A percentile compares a stretch with the other conserved stretches of the same genome.
Conservation (phyloP, 2,888 invertebrate genomes). For the Hypercompe scribonia region DNA sequence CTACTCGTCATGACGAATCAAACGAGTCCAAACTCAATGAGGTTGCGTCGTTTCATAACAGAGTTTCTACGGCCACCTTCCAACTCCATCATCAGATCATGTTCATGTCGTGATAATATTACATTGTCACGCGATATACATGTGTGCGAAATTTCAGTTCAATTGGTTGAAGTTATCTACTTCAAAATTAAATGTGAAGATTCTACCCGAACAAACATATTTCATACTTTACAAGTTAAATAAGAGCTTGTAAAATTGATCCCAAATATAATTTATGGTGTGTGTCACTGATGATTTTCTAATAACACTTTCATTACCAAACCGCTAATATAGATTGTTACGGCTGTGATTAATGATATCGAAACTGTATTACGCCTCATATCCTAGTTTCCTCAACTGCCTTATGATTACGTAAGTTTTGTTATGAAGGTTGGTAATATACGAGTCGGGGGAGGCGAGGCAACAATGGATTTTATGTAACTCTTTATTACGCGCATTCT, state of each 20-base stretch:
- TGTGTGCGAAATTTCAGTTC: too few relatives aligned
- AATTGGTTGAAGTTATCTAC: too few relatives aligned
- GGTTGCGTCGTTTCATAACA: too few relatives aligned
- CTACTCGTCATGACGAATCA: too few relatives aligned
- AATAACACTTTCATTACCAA: not conserved
- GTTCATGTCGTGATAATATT: too few relatives aligned
- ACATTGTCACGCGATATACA: too few relatives aligned
- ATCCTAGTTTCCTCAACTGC: conserved; percentile 45
- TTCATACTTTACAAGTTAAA: too few relatives aligned
- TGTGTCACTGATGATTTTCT: not conserved
- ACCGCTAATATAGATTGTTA: conserved; percentile 16
- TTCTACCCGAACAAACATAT: too few relatives aligned
- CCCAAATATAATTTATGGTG: not conserved
- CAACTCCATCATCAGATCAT: too few relatives aligned
- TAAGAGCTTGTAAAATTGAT: too few relatives aligned
- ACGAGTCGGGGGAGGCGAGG: conserved; percentile 48
- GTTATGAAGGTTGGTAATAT: conserved; percentile 60
- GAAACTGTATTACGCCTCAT: conserved; percentile 25
- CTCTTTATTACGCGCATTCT: conserved; percentile 59
- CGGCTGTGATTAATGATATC: not conserved
- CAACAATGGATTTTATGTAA: conserved; percentile 76
- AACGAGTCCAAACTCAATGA: too few relatives aligned
- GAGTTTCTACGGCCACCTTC: too few relatives aligned
- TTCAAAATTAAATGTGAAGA: not conserved
- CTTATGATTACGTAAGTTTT: conserved; percentile 52